Conservation (phyloP, 2,888 invertebrate species). For the Mythimna pallens region DNA sequence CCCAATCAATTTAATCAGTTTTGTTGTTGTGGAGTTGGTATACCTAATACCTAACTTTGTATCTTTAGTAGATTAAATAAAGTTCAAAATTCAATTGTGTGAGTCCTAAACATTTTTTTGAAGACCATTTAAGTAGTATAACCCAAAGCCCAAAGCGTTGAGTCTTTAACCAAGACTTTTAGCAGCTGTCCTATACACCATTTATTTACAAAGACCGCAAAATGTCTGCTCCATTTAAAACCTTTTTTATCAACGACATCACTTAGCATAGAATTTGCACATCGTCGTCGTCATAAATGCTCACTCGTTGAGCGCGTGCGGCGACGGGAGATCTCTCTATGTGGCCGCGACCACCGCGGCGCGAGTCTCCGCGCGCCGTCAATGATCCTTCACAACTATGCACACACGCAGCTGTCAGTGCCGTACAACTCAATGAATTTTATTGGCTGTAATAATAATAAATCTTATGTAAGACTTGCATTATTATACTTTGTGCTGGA, state of each 20-base stretch:
- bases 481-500: not conserved
- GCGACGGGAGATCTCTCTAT: constrained; percentile 71
- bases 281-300: constrained; percentile 56
- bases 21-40: too few species aligned
- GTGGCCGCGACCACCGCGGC: constrained; percentile 72
- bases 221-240: constrained; percentile 31
- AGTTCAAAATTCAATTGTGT: not conserved
- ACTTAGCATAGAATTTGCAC: constrained; percentile 65
- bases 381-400: constrained; percentile 71
- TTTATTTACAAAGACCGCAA: constrained; percentile 19
- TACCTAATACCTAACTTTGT: not conserved
- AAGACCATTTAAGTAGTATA: too few species aligned
- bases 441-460: constrained; percentile 58
- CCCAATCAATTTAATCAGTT: too few species aligned
- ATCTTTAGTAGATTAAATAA: not conserved
- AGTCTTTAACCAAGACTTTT: constrained; percentile 4
- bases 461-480: constrained; percentile 29
- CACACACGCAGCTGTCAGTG: constrained; percentile 59
- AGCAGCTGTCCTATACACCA: constrained; percentile 44
- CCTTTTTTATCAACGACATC: constrained; percentile 58
- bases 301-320: constrained; percentile 70
- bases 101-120: not conserved
- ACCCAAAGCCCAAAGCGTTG: not conserved
- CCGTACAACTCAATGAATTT: constrained; percentile 54
- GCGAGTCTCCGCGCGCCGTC: constrained; percentile 62